Evolutionary conservation across 2,113 vertebrate species (phyloP).

Genomic region (Pedionomus torquatus): DNA sequence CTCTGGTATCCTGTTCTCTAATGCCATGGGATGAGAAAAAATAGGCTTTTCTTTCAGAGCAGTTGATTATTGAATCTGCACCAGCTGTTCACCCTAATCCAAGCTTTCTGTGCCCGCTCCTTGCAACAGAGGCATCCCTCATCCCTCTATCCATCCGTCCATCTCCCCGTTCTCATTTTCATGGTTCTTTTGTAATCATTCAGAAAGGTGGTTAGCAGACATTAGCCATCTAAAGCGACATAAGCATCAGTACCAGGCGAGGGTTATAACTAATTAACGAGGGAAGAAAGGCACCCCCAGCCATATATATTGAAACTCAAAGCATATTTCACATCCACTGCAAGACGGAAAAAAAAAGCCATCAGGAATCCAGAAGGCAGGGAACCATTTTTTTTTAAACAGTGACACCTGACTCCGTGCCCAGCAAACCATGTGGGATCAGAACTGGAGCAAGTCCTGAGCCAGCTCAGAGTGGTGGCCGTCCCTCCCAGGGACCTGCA

Average conservation of each 20-base stretch:
- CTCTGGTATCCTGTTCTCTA: conserved; percentile 74
- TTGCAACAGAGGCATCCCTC: conserved; percentile 37
- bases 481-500: neutral
- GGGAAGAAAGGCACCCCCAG: neutral
- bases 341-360: neutral
- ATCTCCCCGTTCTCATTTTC: neutral
- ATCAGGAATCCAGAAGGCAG: neutral
- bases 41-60: conserved; percentile 65
- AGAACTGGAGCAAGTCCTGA: neutral
- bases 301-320: neutral
- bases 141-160: neutral
- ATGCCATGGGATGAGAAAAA: conserved; percentile 65
- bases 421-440: neutral
- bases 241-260: neutral
- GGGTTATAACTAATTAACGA: neutral
- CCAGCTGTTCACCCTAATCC: conserved; percentile 73
- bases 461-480: fast-evolving
- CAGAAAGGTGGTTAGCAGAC: neutral
- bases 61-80: conserved; percentile 61
- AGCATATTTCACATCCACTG: conserved; percentile 14
- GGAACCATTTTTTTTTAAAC: conserved; percentile 19
- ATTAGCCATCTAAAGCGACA: neutral
- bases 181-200: neutral
- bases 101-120: conserved; percentile 25
- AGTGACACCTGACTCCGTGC: neutral